Base-by-base conservation (phyloP, 2,888 invertebrate species). In the Acanthococcus lagerstroemiae region DNA sequence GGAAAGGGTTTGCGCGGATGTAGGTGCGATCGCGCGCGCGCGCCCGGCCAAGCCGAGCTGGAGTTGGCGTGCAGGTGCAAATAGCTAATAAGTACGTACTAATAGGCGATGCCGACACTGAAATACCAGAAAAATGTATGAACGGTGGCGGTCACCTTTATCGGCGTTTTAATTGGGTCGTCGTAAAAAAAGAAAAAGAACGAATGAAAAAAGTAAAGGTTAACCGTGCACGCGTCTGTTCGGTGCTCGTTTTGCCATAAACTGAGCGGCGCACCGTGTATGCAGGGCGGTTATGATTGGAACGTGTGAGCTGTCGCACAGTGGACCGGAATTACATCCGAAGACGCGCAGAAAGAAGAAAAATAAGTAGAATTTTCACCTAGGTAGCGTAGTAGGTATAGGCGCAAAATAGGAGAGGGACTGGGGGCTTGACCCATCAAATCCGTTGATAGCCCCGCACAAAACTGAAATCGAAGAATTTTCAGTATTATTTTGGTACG, bases 51-150 rank as follows among this genome's bases (percentile, higher is more conserved):
- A n/a, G n/a, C n/a, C n/a, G n/a, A n/a, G n/a, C n/a, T 37, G 12
- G n/a, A 37, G 37, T n/a, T 15, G 37, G 37, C 37, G 37, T 61
- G 50, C 63, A 63, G 63, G 63, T 63, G 63, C 63, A 54, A 63
- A 52, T 63, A 46, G 17, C 24, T 58, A 58, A 58, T 15, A 52
- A 24, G 24, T 54, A 52, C 54, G 22, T 50, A 63, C 63, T 63
- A 54, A 63, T 63, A 44, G 37, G 63, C 24, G 52, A 63, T 63
- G 54, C 54, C 54, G 63, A 37, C 61, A 37, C 61, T 21, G 50
- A 27, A 54, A 27, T 54, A 37, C n/a, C 52, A 30, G 22, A 63
- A 61, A 54, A 63, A 37, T 21, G 37, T n/a, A n/a, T 37, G 37
- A n/a, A 37, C 37, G 37, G 37, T 37, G 37, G 37, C 37, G 37